Percentiles rank a stretch among this genome's conserved stretches.
Evolutionary conservation across 2,888 invertebrate genomes (phyloP).

Genomic region (Syrista parreyssii): DNA sequence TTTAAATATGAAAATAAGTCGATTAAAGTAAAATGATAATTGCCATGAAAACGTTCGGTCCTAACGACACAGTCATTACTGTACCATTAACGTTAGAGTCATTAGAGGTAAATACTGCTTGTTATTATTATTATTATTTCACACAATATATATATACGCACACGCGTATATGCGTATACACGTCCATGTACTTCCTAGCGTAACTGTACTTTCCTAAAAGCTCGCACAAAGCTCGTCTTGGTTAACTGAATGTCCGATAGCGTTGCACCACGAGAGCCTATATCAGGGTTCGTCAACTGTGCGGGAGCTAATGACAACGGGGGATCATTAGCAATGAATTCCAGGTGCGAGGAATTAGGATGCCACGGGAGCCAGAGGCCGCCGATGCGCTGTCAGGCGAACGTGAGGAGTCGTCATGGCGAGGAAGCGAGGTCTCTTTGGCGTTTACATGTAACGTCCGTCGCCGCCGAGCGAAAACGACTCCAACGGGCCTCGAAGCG

Average conservation of each 20-base stretch:
- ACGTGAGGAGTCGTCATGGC: background rate
- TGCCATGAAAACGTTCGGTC: background rate
- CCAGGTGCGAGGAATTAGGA: background rate
- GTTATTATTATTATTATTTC: slow-evolving; percentile 1
- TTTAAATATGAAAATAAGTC: background rate
- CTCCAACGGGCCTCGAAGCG: too few relatives aligned
- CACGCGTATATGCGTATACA: background rate
- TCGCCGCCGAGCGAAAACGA: too few relatives aligned
- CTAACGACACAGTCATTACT: background rate
- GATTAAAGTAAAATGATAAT: background rate
- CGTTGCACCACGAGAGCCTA: background rate
- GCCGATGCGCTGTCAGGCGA: background rate
- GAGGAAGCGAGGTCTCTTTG: background rate
- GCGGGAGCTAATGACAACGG: background rate
- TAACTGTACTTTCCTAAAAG: background rate
- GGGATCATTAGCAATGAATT: background rate
- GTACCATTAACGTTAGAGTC: background rate
- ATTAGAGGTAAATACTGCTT: slow-evolving; percentile 2
- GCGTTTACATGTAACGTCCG: background rate
- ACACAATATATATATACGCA: background rate
- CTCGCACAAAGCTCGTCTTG: background rate
- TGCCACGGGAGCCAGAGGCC: background rate
- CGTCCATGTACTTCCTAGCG: background rate
- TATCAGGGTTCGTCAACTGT: background rate
- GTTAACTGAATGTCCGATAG: background rate